Base-by-base conservation (phyloP, 2,888 invertebrate species). In the Rutpela maculata region DNA sequence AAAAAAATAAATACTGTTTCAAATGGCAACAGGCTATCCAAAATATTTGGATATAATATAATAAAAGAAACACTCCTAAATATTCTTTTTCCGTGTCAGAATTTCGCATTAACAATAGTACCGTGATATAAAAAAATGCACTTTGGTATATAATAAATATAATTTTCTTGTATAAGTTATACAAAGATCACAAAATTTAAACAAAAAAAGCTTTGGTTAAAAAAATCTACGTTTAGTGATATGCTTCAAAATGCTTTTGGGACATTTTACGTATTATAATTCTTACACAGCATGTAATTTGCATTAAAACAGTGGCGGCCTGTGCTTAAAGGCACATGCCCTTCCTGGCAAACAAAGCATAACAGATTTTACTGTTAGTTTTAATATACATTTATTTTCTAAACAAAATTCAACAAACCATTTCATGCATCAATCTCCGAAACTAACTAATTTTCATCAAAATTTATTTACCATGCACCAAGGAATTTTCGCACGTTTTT, bases 71-170 rank as follows among this genome's bases (percentile, higher is more conserved):
- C 63, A 26, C 22, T 26, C 22, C 22, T 26, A 26, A 26, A 26
- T 4, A 55, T 7, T 62, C 19, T 63, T 50, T 60, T 38, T 26
- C 10, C 22, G 12, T 10, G 18, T 60, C 11, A 22, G 31, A 69
- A 59, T 57, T 69, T 59, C 35, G n/a, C 26, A 56, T 50, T 38
- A 57, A 60, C 70, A 55, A 55, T 59, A 38, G n/a, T 43, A 55
- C 19, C 26, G 43, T 63, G 50, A 19, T 63, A 72, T 59, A 70
- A 60, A 72, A 70, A 72, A 72, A 67, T 72, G 72, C 72, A 72
- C 72, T 72, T 72, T 72, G 72, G 72, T 72, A 72, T 70, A 62
- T 18, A 38, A 43, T 38, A 65, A 17, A 60, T 70, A 57, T 57
- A 60, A 70, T 60, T 62, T 70, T 59, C 31, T 38, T 63, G 63